A percentile compares a stretch with the other conserved stretches of the same genome.
These are phyloP conservation scores for Calidris pygmaea DNA, from an alignment of 2,113 vertebrate species.

Conservation along the genomic window DNA sequence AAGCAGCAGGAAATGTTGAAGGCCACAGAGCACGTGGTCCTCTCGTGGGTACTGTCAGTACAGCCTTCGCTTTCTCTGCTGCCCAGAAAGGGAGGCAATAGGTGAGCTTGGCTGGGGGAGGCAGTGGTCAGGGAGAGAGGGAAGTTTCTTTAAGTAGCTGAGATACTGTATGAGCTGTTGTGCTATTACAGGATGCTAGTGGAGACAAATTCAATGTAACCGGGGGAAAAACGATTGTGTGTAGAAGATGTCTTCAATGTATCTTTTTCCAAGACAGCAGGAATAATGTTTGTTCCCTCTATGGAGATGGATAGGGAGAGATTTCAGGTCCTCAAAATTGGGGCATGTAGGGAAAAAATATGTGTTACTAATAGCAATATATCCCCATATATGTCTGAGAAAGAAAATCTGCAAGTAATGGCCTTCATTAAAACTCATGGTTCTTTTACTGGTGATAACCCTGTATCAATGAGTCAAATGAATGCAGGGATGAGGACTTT, in stretches of 20 bases:
- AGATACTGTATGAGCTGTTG: not conserved
- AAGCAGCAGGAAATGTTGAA: not conserved
- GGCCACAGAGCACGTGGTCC: accelerated
- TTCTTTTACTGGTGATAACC: not conserved
- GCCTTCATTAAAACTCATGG: not conserved
- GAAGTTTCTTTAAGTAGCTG: not conserved
- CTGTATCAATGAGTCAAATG: not conserved
- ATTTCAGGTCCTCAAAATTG: not conserved
- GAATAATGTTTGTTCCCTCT: not conserved
- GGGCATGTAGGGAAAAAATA: not conserved
- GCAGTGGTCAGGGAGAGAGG: not conserved
- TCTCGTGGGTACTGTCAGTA: not conserved
- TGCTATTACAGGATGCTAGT: not conserved
- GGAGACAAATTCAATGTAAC: not conserved
- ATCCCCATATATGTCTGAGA: not conserved
- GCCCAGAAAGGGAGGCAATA: not conserved
- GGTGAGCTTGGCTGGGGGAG: not conserved
- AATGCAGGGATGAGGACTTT: not conserved
- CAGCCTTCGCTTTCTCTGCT: not conserved
- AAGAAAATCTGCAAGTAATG: not conserved
- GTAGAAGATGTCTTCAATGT: not conserved
- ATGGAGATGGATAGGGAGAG: not conserved
- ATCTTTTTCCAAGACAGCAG: not conserved
- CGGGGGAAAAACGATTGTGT: accelerated
- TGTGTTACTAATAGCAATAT: not conserved